A percentile compares a stretch with the other conserved stretches of the same genome.
phyloP scores from a whole-genome alignment of 2,797 vertebrate genomes.

The Discoglossus pictus region DNA sequence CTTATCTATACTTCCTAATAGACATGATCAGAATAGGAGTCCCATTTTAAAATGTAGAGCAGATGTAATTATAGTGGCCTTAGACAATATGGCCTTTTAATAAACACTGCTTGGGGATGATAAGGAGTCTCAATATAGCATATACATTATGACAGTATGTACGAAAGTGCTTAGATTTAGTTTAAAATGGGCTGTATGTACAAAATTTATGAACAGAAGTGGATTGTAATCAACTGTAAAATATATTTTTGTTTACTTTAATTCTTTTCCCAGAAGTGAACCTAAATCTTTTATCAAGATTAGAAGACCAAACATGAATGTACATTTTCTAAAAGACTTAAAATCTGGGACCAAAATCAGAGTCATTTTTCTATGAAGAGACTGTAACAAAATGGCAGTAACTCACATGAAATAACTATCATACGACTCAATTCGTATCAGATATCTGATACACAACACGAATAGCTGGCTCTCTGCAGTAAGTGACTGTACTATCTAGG shows the following conservation, averaged over 20 bases:
- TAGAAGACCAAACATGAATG: conserved; percentile 84
- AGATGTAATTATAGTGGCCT: conserved; percentile 85
- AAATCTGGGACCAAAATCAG: conserved; percentile 83
- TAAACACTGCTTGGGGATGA: conserved; percentile 72
- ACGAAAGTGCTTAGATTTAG: conserved; percentile 85
- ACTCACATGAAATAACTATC: conserved; percentile 54
- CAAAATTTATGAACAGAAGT: conserved; percentile 46
- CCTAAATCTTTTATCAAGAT: conserved; percentile 73
- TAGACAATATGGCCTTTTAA: conserved; percentile 91
- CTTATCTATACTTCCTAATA: conserved; percentile 41
- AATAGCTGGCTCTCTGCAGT: conserved; percentile 57
- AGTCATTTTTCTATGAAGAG: conserved; percentile 64
- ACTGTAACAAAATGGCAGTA: conserved; percentile 59
- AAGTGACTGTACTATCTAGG: conserved; percentile 63
- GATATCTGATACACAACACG: conserved; percentile 51
- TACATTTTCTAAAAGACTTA: conserved; percentile 86
- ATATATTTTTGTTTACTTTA: conserved; percentile 71
- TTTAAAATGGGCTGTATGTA: conserved; percentile 67
- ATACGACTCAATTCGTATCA: conserved; percentile 56
- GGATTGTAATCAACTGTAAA: conserved; percentile 65
- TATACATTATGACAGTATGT: conserved; percentile 55
- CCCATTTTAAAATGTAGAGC: conserved; percentile 64
- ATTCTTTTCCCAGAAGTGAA: conserved; percentile 78
- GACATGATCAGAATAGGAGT: conserved; percentile 57
- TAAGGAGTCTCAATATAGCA: conserved; percentile 67